Evolutionary conservation across 2,888 invertebrate genomes (phyloP), one percentile per base, ranked within the genome.

Genomic region (Leptinotarsa tumamoca): DNA sequence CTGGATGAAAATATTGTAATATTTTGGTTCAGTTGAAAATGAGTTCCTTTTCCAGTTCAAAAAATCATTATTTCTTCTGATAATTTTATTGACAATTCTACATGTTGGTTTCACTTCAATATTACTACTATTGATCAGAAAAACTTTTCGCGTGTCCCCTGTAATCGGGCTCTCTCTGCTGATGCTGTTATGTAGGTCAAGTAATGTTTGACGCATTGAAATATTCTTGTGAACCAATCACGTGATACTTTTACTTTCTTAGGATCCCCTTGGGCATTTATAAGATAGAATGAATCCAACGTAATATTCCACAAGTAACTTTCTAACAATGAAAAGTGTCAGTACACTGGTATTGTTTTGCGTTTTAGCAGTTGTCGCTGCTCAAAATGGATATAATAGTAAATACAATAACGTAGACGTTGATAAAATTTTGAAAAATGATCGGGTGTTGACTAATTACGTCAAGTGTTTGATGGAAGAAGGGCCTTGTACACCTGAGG

Each of bases 331-430:
- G 75, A 75, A 70, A 56, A 70, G 67, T 69, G 56, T 68, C 10
- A 68, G 66, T 70, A 72, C 67, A 33, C 56, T 72, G 49, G 50
- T 66, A n/a, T n/a, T 63, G 63, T 43, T 63, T 33, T 63, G 43
- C 63, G 15, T 63, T 63, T 63, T 63, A 15, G 63, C 63, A 63
- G 17, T 43, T 43, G 63, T 63, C 17, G 17, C 63, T 63, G 63
- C 43, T 43, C 63, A 63, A 18, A 63, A 63, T 63, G 73, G 63
- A 1, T 94, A 94, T 84, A 92, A 93, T 1, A 90, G 90, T 75
- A 93, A 92, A 82, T 95, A 92, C 83, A 94, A 94, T 85, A 92
- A 93, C 84, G 88, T 95, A 69, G 90, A 95, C 85, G 73, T 95
- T 73, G 91, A 94, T 68, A 91, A 92, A 83, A 92, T 95, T 79